Evolutionary conservation across 1,140 invertebrate genomes (phyloP).

Genomic region (Drosophila asahinai): DNA sequence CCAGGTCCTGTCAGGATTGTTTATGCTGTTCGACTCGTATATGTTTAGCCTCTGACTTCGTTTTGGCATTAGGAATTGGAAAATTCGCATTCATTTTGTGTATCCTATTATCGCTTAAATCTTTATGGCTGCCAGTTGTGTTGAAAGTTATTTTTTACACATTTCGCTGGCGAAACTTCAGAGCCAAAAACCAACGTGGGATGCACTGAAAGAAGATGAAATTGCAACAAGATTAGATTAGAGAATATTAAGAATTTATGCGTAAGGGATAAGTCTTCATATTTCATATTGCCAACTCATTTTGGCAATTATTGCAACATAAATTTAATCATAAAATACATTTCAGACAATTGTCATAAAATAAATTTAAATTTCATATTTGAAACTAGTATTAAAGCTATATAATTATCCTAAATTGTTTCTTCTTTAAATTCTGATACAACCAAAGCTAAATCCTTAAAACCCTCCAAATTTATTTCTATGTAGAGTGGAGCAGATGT

Average conservation of each 20-base stretch:
- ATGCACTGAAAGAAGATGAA: constrained; percentile 10
- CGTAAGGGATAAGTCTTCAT: too few relatives aligned
- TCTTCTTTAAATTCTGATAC: background rate
- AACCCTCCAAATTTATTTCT: background rate
- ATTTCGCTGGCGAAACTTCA: background rate
- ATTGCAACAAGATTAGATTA: background rate
- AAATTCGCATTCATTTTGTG: constrained; percentile 33
- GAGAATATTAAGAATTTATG: background rate
- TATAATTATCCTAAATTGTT: background rate
- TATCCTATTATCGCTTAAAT: constrained; percentile 36
- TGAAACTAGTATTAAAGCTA: background rate
- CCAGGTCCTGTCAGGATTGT: constrained; percentile 24
- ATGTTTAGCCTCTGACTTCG: constrained; percentile 24
- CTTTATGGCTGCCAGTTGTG: constrained; percentile 27
- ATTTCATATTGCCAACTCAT: too few relatives aligned
- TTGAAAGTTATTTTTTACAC: constrained; percentile 16
- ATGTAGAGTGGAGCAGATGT: constrained; percentile 18
- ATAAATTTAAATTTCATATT: background rate
- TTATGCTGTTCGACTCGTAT: constrained; percentile 26
- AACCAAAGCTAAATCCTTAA: constrained; percentile 9
- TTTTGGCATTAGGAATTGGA: constrained; percentile 38
- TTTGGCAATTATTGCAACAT: too few relatives aligned
- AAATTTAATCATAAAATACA: too few relatives aligned
- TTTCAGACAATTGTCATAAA: background rate
- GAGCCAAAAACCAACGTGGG: background rate